Evolutionary conservation across 64 coral and sea anemone species (phyloP), one percentile per base, ranked within the genome.

Genomic region (Montipora foliosa): DNA sequence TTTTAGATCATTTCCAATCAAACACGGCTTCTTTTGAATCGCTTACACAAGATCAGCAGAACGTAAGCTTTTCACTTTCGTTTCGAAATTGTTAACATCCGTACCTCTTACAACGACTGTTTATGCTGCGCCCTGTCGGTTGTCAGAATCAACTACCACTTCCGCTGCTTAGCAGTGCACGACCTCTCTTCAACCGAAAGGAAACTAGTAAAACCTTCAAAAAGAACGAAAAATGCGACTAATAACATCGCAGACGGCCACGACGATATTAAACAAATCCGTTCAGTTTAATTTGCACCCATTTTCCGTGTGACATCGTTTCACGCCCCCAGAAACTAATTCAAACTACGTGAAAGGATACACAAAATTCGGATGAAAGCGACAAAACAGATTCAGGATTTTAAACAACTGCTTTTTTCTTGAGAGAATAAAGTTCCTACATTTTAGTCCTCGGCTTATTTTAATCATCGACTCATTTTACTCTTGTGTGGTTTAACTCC

Each of bases 11-110:
- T 24, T 74, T 74, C 25, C 25, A 10, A 9, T 4, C 9, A 20
- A 74, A 9, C 37, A 10, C 24, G 71, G 11, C 6, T 5, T 57
- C 11, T 46, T 76, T 76, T 10, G 11, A 45, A 76, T 64, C 11
- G 61, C 9, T 15, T 12, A 64, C 61, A 64, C 61, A 6, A 48
- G 11, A 46, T 10, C 12, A 14, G 11, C 4, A 47, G 10, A 47
- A 47, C 8, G 2, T 8, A 8, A 11, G 81, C 81, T 67, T 86
- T 86, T 86, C 82, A 49, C 82, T 86, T 86, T 86, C 82, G 66
- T 50, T 17, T 37, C 47, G 76, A 49, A 25, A 64, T 9, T 78
- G 4, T 71, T 71, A 5, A 15, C 68, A 71, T 17, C 68, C 68
- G 8, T 78, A 12, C 46, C 47, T 10, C 11, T 19, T 0, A 78